Evolutionary conservation across 2,888 invertebrate genomes (phyloP), one percentile per base, ranked within the genome.

Genomic region (Coenonympha glycerion): DNA sequence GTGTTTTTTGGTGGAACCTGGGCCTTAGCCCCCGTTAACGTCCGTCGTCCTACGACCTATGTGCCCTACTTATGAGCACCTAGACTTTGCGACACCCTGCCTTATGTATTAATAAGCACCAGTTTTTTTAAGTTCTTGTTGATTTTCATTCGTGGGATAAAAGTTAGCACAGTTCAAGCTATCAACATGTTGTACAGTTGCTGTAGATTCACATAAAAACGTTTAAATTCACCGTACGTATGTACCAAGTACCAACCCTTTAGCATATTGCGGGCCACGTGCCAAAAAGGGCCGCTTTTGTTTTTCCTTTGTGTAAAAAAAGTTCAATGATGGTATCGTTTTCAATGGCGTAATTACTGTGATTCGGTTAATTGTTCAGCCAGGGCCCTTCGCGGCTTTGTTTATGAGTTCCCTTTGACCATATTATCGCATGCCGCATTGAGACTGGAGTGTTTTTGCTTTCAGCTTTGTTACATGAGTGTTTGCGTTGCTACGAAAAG

Each of bases 341-440:
- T 85, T 77, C 84, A 84, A 79, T 79, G 57, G 61, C 71, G 73
- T 77, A 82, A 86, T 84, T 84, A 85, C 79, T 73, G 73, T 79
- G 76, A 84, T 84, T 76, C 76, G 63, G 71, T 77, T 86, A 86
- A 86, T 86, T 85, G 82, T 80, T 75, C 65, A 64, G 67, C 52
- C 66, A 69, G 72, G 69, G 65, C 63, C 69, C 73, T 68, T 63
- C 64, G 61, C 60, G 66, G 71, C 73, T 82, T 82, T 79, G 79
- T 77, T 77, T 60, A 39, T 63, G 65, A 74, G 70, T 71, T 75
- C 70, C 68, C 86, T 85, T 85, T 85, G 85, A 82, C 83, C 76
- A 71, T 76, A 66, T 79, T 73, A 69, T 74, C 70, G 73, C 73
- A 78, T 76, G 76, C 71, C 73, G 68, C 78, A 79, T 79, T 80